A percentile compares a stretch with the other conserved stretches of the same genome.
Conservation (phyloP, 2,797 vertebrate genomes). For the Coracias cyanogaster region DNA sequence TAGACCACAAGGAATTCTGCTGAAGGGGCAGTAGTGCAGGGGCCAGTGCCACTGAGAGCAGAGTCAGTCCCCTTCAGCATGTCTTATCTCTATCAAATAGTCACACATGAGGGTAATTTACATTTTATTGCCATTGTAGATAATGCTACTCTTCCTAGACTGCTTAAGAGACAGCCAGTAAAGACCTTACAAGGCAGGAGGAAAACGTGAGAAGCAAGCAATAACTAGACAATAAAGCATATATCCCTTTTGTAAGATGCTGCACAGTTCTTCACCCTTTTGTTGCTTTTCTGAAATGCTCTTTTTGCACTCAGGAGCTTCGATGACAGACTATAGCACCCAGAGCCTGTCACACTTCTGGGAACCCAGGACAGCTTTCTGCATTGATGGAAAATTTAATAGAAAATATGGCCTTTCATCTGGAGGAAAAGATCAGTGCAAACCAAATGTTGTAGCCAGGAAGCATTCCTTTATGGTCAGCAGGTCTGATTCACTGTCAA, state of each 20-base stretch:
- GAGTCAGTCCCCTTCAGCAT: not conserved
- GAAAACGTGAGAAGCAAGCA: not conserved
- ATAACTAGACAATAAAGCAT: not conserved
- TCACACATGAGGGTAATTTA: not conserved
- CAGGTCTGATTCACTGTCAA: not conserved
- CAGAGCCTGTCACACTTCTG: not conserved
- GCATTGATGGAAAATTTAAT: not conserved
- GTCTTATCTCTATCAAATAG: not conserved
- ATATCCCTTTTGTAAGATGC: not conserved
- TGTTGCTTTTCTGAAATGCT: not conserved
- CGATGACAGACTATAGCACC: not conserved
- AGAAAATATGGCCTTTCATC: not conserved
- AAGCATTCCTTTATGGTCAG: not conserved
- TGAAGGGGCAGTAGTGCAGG: not conserved
- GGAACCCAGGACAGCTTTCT: not conserved
- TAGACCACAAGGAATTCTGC: not conserved
- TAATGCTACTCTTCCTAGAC: not conserved
- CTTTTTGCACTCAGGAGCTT: not conserved
- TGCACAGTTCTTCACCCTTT: not conserved
- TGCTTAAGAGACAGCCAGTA: not conserved
- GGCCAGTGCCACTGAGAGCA: accelerated
- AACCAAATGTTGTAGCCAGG: not conserved
- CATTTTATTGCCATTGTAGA: not conserved
- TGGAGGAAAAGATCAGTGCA: not conserved
- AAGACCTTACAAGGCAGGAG: not conserved